A percentile compares a stretch with the other conserved stretches of the same genome.
Conservation (phyloP, 2,888 invertebrate genomes). For the Gnatocerus cornutus region DNA sequence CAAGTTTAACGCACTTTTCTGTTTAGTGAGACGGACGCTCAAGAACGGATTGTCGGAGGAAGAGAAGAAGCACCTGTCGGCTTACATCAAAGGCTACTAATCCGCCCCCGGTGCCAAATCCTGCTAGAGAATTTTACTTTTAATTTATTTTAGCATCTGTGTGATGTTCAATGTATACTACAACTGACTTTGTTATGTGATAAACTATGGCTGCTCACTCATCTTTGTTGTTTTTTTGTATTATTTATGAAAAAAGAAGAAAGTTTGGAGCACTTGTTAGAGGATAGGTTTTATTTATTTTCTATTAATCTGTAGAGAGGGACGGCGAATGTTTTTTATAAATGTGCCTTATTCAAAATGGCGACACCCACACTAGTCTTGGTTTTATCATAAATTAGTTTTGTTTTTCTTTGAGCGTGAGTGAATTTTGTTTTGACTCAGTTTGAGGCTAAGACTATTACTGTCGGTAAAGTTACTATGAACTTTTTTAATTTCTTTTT, state of each 20-base stretch:
- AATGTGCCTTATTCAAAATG: conserved; percentile 55
- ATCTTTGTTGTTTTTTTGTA: conserved; percentile 60
- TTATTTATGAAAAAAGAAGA: conserved; percentile 49
- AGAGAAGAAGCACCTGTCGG: conserved; percentile 85
- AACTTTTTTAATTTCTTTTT: conserved; percentile 52
- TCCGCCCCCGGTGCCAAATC: conserved; percentile 69
- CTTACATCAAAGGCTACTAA: conserved; percentile 83
- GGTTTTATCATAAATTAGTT: conserved; percentile 53
- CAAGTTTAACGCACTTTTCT: conserved; percentile 38
- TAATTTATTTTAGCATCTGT: conserved; percentile 47
- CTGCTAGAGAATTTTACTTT: conserved; percentile 46
- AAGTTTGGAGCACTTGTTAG: conserved; percentile 49
- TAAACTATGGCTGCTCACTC: conserved; percentile 65
- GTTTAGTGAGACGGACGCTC: conserved; percentile 86
- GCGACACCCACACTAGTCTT: conserved; percentile 59
- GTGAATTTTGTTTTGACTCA: conserved; percentile 47
- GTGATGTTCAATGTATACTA: conserved; percentile 58
- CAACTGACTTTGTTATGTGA: conserved; percentile 68
- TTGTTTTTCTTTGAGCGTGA: conserved; percentile 48
- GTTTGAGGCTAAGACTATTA: conserved; percentile 47
- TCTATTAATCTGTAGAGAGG: conserved; percentile 46
- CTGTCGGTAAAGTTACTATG: conserved; percentile 48
- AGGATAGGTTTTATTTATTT: conserved; percentile 55
- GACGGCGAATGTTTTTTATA: conserved; percentile 55
- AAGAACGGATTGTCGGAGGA: conserved; percentile 88